phyloP scores from a whole-genome alignment of 2,797 vertebrate species.

The Fistularia commersonii region DNA sequence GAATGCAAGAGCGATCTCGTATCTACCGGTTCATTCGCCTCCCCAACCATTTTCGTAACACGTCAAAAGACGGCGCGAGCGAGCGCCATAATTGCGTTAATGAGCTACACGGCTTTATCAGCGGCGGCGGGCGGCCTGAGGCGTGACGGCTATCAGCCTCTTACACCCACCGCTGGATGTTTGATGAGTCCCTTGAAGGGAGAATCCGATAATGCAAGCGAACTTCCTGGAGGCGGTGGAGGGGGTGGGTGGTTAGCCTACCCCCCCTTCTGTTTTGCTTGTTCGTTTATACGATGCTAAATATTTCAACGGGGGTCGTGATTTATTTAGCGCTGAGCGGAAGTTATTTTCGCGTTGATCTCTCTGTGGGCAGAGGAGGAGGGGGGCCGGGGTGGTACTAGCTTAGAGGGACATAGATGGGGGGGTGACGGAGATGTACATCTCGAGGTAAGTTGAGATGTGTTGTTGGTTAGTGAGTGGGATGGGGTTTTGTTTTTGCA shows the following conservation, averaged over 20 bases:
- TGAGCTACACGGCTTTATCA: conserved; percentile 64
- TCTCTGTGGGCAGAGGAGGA: too few relatives aligned
- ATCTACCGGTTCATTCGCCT: conserved; percentile 39
- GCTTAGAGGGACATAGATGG: too few relatives aligned
- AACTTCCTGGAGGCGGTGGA: conserved; percentile 51
- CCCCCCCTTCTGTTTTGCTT: not conserved
- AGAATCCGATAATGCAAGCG: conserved; percentile 46
- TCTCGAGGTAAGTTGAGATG: too few relatives aligned
- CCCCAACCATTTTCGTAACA: conserved; percentile 34
- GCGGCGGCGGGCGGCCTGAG: conserved; percentile 43
- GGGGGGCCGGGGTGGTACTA: too few relatives aligned
- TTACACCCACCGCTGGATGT: conserved; percentile 62
- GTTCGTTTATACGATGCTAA: conserved; percentile 44
- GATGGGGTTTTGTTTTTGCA: too few relatives aligned
- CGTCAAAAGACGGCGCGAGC: conserved; percentile 41
- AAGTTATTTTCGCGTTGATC: conserved; percentile 61
- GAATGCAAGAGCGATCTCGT: conserved; percentile 23
- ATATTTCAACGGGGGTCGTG: conserved; percentile 59
- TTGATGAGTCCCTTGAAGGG: conserved; percentile 60
- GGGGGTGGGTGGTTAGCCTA: conserved; percentile 40
- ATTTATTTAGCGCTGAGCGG: conserved; percentile 59
- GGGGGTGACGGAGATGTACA: too few relatives aligned
- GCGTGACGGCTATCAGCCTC: conserved; percentile 56
- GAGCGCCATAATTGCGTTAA: conserved; percentile 62
- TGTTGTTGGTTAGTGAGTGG: too few relatives aligned